A percentile compares a stretch with the other conserved stretches of the same genome.
Conservation (phyloP, 2,888 invertebrate species). For the Polydrusus cervinus region DNA sequence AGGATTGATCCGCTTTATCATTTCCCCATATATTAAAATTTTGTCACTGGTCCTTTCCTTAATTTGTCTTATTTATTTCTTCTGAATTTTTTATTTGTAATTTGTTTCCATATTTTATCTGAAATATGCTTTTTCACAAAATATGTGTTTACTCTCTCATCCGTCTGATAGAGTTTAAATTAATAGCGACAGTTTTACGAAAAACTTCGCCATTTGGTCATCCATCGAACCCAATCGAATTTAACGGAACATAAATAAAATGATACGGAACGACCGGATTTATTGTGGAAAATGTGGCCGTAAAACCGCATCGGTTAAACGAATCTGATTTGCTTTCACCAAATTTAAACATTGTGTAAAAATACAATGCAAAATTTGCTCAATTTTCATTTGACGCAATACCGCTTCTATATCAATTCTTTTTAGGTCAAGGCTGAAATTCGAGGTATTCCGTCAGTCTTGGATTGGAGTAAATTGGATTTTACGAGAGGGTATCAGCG, state of each 20-base stretch:
- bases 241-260: constrained; percentile 20
- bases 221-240: constrained; percentile 18
- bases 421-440: too few relatives aligned
- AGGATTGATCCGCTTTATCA: too few relatives aligned
- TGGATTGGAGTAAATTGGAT: too few relatives aligned
- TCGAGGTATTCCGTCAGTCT: too few relatives aligned
- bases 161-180: constrained; percentile 7
- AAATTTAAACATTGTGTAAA: neutral
- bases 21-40: too few relatives aligned
- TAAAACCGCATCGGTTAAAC: constrained; percentile 21
- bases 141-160: neutral
- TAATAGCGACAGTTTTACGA: neutral
- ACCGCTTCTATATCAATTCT: neutral
- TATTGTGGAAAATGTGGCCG: constrained; percentile 16
- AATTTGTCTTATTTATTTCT: too few relatives aligned
- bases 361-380: neutral
- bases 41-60: too few relatives aligned
- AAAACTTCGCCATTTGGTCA: constrained; percentile 7
- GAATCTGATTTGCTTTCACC: constrained; percentile 20
- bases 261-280: constrained; percentile 12
- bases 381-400: neutral
- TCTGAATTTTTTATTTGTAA: too few relatives aligned
- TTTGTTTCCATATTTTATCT: too few relatives aligned
- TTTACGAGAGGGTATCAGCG: too few relatives aligned
- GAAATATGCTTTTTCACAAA: neutral